Base-by-base conservation (phyloP, 1,140 invertebrate species). In the Zeugodacus cucurbitae region DNA sequence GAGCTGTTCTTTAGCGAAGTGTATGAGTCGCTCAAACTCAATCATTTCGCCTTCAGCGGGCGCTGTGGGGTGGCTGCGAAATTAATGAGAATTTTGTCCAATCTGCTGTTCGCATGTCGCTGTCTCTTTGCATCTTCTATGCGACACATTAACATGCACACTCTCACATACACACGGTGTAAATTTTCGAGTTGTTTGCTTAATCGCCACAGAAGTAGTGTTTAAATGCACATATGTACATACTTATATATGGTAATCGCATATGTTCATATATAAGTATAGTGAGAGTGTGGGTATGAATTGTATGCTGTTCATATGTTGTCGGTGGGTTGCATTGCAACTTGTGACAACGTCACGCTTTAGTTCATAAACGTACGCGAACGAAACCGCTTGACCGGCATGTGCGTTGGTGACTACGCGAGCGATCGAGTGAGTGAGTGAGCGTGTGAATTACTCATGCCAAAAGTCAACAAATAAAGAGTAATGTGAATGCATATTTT, bases 361-460 rank as follows among this genome's bases (percentile, higher is more conserved):
- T 86, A 89, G 88, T 89, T 87, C 87, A 89, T 67, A 70, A 85
- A 87, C 70, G 88, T 85, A 78, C 88, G 74, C 74, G 74, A 26
- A 48, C 57, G 11, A 59, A 87, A 62, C 32, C 26, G 29, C 57
- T 58, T 87, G 54, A 64, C 78, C 41, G 78, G 41, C 41, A 5
- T 17, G 48, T 20, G 48, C 14, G 17, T 17, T 54, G 48, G 48
- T 54, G 48, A 54, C 22, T 26, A 22, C 5, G n/a, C 58, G 58
- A 62, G n/a, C 11, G 17, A 85, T 3, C 37, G 37, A 37, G 32
- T n/a, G 74, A n/a, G 34, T n/a, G 29, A 22, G 8, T 22, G 58
- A 44, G 41, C 48, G 32, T 48, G 37, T 48, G 8, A 48, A 82
- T 82, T 82, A 82, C 74, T 82, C 67, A 32, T 22, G 7, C 32